phyloP scores from a whole-genome alignment of 2,888 invertebrate species.

The Agrilus mali region DNA sequence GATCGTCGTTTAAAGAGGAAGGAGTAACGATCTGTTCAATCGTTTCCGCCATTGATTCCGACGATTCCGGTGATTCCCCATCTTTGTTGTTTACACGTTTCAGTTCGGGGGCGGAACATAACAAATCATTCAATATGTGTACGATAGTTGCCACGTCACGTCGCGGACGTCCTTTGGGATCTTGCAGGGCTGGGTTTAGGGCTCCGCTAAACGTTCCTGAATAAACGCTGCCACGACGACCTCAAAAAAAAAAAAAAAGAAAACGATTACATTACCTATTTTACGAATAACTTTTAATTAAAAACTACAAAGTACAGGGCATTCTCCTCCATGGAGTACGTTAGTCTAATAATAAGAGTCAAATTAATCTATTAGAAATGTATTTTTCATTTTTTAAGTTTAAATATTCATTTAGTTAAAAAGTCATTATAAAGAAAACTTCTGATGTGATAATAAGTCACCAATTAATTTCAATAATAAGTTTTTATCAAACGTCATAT shows the following conservation, averaged over 20 bases:
- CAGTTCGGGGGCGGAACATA: constrained; percentile 65
- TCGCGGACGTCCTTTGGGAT: constrained; percentile 81
- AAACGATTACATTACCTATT: too few relatives aligned
- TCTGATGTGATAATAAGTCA: too few relatives aligned
- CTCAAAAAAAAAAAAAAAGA: constrained; percentile 35
- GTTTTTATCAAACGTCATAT: too few relatives aligned
- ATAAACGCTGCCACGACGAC: constrained; percentile 89
- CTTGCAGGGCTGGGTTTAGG: constrained; percentile 84
- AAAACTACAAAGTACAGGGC: too few relatives aligned
- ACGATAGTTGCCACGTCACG: constrained; percentile 91
- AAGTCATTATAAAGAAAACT: too few relatives aligned
- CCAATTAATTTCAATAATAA: too few relatives aligned
- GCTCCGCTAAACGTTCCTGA: constrained; percentile 95
- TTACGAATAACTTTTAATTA: too few relatives aligned
- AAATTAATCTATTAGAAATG: too few relatives aligned
- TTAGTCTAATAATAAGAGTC: too few relatives aligned
- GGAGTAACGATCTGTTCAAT: constrained; percentile 17
- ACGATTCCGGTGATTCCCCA: constrained; percentile 22
- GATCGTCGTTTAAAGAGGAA: constrained; percentile 26
- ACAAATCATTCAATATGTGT: constrained; percentile 86
- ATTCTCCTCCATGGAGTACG: too few relatives aligned
- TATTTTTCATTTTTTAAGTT: too few relatives aligned
- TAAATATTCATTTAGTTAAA: too few relatives aligned
- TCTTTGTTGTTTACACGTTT: constrained; percentile 25
- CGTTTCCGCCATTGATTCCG: constrained; percentile 24